Evolutionary conservation across 2,797 vertebrate genomes (phyloP).

Genomic region (Melanotaenia parkinsoni): DNA sequence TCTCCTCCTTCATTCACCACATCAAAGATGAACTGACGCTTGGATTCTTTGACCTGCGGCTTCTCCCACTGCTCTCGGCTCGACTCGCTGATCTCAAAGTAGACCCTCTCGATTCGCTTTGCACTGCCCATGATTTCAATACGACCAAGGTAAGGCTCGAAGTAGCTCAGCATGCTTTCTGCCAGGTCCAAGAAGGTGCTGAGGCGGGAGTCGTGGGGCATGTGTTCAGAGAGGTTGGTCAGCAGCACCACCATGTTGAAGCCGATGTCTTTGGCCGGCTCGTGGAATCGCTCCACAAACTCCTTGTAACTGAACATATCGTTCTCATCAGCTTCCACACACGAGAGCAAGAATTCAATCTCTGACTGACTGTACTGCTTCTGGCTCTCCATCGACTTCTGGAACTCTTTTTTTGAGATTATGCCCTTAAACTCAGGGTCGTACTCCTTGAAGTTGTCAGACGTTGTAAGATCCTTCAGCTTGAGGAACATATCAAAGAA

Average conservation of each 20-base stretch:
- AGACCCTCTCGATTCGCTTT: conserved; percentile 96
- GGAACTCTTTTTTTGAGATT: conserved; percentile 96
- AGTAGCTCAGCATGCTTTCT: conserved; percentile 95
- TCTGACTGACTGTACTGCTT: conserved; percentile 95
- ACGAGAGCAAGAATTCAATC: conserved; percentile 94
- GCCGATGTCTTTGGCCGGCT: conserved; percentile 97
- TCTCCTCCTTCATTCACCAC: conserved; percentile 98
- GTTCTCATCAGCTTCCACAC: conserved; percentile 94
- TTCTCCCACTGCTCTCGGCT: conserved; percentile 99
- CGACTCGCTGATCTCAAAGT: conserved; percentile 98
- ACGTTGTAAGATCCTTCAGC: conserved; percentile 94
- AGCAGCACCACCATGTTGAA: conserved; percentile 96
- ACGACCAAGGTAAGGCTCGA: conserved; percentile 95
- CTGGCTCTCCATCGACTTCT: conserved; percentile 97
- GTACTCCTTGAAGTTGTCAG: conserved; percentile 93
- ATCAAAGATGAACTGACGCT: conserved; percentile 98
- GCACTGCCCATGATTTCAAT: conserved; percentile 99
- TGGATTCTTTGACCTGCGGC: conserved; percentile 98
- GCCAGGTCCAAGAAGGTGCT: conserved; percentile 91
- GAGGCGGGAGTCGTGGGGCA: conserved; percentile 95
- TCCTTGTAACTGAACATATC: conserved; percentile 95
- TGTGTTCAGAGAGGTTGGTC: conserved; percentile 97
- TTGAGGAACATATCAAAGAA: conserved; percentile 99
- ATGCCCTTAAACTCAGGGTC: conserved; percentile 94
- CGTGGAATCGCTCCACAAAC: conserved; percentile 96